These are phyloP conservation scores for Pelobates fuscus DNA, from an alignment of 2,113 vertebrate species.

Conservation along the genomic window DNA sequence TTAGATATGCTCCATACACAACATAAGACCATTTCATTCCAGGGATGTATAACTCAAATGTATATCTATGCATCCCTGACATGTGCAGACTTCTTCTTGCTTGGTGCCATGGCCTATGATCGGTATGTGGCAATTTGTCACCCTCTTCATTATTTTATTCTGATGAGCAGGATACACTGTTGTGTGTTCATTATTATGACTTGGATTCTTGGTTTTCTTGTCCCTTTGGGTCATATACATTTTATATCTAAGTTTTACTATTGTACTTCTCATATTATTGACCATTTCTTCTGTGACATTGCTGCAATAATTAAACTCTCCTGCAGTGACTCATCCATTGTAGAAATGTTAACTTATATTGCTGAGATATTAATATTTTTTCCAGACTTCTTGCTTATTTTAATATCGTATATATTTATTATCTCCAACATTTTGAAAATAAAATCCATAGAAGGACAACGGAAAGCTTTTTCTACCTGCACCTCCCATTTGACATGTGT, in stretches of 20 bases:
- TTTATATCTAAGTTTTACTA: constrained; percentile 18
- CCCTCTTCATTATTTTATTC: too few species aligned
- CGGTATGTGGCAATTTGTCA: too few species aligned
- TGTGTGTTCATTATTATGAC: background rate
- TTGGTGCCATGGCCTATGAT: too few species aligned
- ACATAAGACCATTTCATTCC: constrained; percentile 13
- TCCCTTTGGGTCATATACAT: background rate
- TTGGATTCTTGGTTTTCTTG: constrained; percentile 6
- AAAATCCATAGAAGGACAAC: constrained; percentile 22
- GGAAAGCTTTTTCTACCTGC: too few species aligned
- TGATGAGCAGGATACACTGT: background rate
- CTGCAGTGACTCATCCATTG: too few species aligned
- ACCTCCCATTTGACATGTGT: too few species aligned
- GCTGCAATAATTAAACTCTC: constrained; percentile 29
- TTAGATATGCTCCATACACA: background rate
- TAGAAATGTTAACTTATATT: constrained; percentile 6
- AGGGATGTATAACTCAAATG: too few species aligned
- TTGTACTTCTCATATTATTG: constrained; percentile 13
- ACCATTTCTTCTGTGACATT: constrained; percentile 42
- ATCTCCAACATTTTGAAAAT: constrained; percentile 29
- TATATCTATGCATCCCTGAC: background rate
- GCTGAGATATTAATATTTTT: constrained; percentile 9
- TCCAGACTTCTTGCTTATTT: too few species aligned
- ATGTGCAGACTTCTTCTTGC: background rate
- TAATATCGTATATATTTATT: constrained; percentile 32